Evolutionary conservation across 2,888 invertebrate species (phyloP).

Genomic region (Ectemnius cavifrons): DNA sequence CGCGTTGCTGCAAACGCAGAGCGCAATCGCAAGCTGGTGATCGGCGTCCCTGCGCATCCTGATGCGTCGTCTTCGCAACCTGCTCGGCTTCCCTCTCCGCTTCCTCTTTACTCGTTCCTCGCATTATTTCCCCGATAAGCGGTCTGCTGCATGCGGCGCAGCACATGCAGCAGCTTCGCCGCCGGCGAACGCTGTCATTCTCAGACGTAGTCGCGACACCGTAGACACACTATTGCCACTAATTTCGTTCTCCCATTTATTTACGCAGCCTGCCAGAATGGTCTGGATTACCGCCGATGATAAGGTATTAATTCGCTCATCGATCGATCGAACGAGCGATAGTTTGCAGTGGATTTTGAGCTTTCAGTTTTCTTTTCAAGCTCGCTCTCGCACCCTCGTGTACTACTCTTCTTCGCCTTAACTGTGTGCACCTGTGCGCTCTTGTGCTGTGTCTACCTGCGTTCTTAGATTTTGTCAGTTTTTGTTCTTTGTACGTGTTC

Average conservation of each 20-base stretch:
- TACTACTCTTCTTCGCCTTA: not conserved
- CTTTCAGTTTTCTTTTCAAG: slow-evolving; percentile 4
- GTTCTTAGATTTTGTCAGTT: too few species aligned
- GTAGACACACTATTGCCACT: slow-evolving; percentile 50
- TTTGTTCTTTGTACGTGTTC: too few species aligned
- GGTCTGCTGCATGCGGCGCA: not conserved
- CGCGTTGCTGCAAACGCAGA: not conserved
- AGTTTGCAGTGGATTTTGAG: slow-evolving; percentile 21
- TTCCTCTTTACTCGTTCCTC: slow-evolving; percentile 37
- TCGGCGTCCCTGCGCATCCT: slow-evolving; percentile 4
- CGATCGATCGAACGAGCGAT: slow-evolving; percentile 4
- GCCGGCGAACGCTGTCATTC: slow-evolving; percentile 15
- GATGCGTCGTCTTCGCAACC: slow-evolving; percentile 7
- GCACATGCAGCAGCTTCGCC: slow-evolving; percentile 16
- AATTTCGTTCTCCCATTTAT: slow-evolving; percentile 74
- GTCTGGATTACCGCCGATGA: slow-evolving; percentile 76
- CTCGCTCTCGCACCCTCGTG: not conserved
- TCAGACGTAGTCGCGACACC: slow-evolving; percentile 34
- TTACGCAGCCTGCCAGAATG: slow-evolving; percentile 77
- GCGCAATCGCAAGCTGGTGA: not conserved
- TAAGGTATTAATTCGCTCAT: slow-evolving; percentile 68
- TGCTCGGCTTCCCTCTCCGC: slow-evolving; percentile 27
- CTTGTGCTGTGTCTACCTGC: too few species aligned
- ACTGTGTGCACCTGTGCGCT: too few species aligned
- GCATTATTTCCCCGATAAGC: slow-evolving; percentile 29